phyloP scores from a whole-genome alignment of 64 coral and sea anemone genomes.

The Anthopleura sola region DNA sequence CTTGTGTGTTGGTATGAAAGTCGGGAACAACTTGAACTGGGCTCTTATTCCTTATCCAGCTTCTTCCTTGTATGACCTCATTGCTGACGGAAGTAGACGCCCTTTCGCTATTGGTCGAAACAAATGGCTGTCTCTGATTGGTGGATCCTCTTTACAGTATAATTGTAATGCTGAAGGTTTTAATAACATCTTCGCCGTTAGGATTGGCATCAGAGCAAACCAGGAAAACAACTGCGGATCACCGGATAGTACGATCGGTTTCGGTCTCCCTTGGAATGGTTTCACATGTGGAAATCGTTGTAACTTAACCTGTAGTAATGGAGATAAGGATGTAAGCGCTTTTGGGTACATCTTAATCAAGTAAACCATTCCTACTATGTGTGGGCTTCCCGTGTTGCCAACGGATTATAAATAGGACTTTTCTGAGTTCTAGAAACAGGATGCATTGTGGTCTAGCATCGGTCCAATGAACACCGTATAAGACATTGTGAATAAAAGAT shows the following conservation, averaged over 20 bases:
- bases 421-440: too few species aligned
- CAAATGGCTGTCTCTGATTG: constrained; percentile 51
- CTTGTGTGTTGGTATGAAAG: constrained; percentile 64
- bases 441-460: too few species aligned
- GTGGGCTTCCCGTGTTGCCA: too few species aligned
- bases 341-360: constrained; percentile 11
- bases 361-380: not conserved
- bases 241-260: not conserved
- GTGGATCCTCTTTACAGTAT: constrained; percentile 17
- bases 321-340: not conserved
- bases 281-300: not conserved
- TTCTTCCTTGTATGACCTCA: constrained; percentile 26
- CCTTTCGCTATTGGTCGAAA: not conserved
- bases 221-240: not conserved
- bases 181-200: not conserved
- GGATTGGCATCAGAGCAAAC: not conserved
- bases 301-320: not conserved
- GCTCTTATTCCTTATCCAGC: not conserved
- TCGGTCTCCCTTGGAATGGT: not conserved
- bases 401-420: too few species aligned
- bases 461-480: too few species aligned
- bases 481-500: too few species aligned
- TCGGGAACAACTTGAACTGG: constrained; percentile 11
- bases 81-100: not conserved
- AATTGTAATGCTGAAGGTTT: not conserved